Base-by-base conservation (phyloP, 2,797 vertebrate species). In the Silurus aristotelis region DNA sequence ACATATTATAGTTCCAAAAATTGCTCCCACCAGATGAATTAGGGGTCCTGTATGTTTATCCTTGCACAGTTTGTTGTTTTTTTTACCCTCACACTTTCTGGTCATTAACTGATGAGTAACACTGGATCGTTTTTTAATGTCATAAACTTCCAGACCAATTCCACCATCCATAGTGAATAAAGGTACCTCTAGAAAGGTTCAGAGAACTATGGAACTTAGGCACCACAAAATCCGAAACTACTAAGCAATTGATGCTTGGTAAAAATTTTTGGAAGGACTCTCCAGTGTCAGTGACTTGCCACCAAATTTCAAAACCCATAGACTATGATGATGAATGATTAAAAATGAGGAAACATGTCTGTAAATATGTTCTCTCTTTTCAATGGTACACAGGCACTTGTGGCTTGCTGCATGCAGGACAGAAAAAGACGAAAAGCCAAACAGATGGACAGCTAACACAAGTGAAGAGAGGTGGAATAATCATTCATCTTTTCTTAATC, bases 401-500 rank as follows among this genome's bases (percentile, higher is more conserved):
- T 14, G 38, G 38, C 31, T 79, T 48, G n/a, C 20, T 43, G 19
- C 14, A 8, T 55, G n/a, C 17, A 67, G 64, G 46, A 76, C 15
- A 64, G n/a, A 64, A 43, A 63, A 72, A 61, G 78, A 64, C 15
- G 12, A 83, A 79, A 61, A 25, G 68, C 19, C 27, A 56, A 76
- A 72, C 72, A 78, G 82, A 64, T 52, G 31, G 76, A 83, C 75
- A 83, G 38, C 25, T 38, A 71, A 72, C 13, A 64, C 46, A 75
- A 77, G 63, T 43, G 71, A 78, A 22, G 83, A 85, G 75, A 72
- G 60, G n/a, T 71, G 46, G 52, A 84, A 86, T 43, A 64, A 60
- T 19, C 73, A 87, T 89, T 67, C 64, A 86, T 88, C 70, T 88
- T 64, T 77, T 60, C 52, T 81, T 76, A 84, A 87, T 84, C 71